A percentile compares a stretch with the other conserved stretches of the same genome.
These are phyloP conservation scores for Kobus ellipsiprymnus DNA, from an alignment of 2,113 vertebrate genomes.

Conservation along the genomic window DNA sequence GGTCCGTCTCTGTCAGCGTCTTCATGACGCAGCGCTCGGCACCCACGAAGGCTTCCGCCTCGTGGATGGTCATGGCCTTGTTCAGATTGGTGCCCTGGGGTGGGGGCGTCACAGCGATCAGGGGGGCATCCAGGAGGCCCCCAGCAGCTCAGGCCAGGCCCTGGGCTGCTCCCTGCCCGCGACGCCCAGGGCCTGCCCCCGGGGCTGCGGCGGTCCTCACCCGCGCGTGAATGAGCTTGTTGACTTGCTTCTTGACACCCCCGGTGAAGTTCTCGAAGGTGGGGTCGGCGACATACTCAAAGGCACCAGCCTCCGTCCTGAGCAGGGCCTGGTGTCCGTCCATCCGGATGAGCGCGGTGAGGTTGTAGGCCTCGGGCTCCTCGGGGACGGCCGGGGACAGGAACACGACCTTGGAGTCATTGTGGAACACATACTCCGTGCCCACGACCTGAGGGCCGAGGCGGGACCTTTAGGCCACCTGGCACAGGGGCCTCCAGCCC, in stretches of 20 bases:
- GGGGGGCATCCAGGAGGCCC: neutral
- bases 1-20: constrained; percentile 89
- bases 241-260: constrained; percentile 85
- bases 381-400: constrained; percentile 83
- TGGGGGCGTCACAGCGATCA: accelerated
- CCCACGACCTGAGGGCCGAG: constrained; percentile 12
- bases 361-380: constrained; percentile 79
- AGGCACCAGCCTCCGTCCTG: constrained; percentile 76
- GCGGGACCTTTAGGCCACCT: accelerated
- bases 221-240: constrained; percentile 86
- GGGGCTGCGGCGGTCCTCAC: constrained; percentile 39
- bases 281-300: constrained; percentile 89
- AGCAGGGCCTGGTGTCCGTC: constrained; percentile 84
- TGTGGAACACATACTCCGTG: constrained; percentile 59
- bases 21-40: constrained; percentile 88
- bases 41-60: constrained; percentile 92
- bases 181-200: too few relatives aligned
- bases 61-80: constrained; percentile 91
- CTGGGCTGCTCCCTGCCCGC: accelerated
- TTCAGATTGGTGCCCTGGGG: constrained; percentile 89
- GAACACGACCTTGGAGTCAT: constrained; percentile 86
- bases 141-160: neutral
- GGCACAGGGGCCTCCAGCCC: neutral
- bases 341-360: constrained; percentile 84
- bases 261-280: constrained; percentile 86